phyloP scores from a whole-genome alignment of 2,113 vertebrate genomes.

The Mesembrinibis cayennensis region DNA sequence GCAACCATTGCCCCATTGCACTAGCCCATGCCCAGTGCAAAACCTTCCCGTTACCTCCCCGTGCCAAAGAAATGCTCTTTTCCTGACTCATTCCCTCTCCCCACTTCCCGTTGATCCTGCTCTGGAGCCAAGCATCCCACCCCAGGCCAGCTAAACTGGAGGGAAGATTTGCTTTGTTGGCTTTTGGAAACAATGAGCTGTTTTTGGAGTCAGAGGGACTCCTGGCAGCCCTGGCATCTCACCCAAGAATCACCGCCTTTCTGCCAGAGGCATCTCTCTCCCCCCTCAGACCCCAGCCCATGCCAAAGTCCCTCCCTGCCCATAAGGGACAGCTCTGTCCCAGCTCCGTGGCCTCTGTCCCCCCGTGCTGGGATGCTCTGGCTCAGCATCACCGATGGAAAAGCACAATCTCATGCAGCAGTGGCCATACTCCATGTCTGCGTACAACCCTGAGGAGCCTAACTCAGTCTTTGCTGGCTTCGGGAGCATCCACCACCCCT shows the following conservation, averaged over 20 bases:
- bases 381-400: not conserved
- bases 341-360: not conserved
- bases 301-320: not conserved
- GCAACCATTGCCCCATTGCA: not conserved
- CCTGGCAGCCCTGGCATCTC: not conserved
- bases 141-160: accelerated
- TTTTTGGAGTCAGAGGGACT: not conserved
- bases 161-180: not conserved
- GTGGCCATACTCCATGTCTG: not conserved
- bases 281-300: not conserved
- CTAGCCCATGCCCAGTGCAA: not conserved
- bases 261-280: not conserved
- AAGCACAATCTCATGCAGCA: not conserved
- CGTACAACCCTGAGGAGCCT: not conserved
- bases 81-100: not conserved
- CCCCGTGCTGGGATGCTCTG: not conserved
- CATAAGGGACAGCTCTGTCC: not conserved
- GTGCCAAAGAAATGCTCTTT: not conserved
- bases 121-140: not conserved
- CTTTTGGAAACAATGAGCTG: not conserved
- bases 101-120: accelerated
- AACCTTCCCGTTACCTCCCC: not conserved
- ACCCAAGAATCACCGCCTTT: accelerated
- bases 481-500: not conserved
- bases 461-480: not conserved